phyloP scores from a whole-genome alignment of 2,888 invertebrate species.

The Sphaeridia pumilis region DNA sequence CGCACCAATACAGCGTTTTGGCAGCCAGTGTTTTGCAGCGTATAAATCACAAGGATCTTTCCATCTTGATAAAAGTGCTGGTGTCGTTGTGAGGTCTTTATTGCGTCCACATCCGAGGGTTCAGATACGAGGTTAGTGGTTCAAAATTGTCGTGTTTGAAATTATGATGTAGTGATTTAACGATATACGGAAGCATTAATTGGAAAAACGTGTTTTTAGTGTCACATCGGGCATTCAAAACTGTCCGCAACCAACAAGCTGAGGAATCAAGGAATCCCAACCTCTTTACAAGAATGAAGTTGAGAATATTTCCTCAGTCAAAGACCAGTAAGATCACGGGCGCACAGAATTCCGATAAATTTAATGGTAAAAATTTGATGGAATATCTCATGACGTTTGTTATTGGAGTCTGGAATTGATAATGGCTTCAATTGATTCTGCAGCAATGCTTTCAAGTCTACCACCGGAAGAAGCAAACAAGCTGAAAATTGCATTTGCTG shows the following conservation, averaged over 20 bases:
- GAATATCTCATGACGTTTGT: neutral
- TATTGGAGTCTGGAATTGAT: neutral
- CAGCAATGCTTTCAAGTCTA: constrained; percentile 46
- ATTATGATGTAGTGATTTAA: neutral
- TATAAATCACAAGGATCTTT: constrained; percentile 27
- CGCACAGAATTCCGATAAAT: constrained; percentile 23
- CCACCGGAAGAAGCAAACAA: constrained; percentile 53
- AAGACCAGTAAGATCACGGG: neutral
- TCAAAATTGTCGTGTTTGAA: neutral
- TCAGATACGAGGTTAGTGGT: neutral
- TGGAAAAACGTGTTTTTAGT: constrained; percentile 27
- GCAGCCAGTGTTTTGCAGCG: constrained; percentile 2
- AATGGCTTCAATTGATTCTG: constrained; percentile 40
- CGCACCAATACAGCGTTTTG: neutral
- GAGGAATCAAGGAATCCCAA: constrained; percentile 61
- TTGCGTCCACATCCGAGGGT: constrained; percentile 4
- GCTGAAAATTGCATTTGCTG: constrained; percentile 79
- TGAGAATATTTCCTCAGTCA: constrained; percentile 40
- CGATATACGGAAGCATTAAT: too few species aligned
- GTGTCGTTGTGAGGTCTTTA: constrained; percentile 14
- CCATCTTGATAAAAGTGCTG: constrained; percentile 25
- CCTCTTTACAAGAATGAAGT: constrained; percentile 54
- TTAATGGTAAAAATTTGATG: constrained; percentile 21
- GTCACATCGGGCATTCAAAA: constrained; percentile 65
- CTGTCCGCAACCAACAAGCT: constrained; percentile 57